Evolutionary conservation across 2,113 vertebrate species (phyloP).

Genomic region (Anarhynchus alexandrinus): DNA sequence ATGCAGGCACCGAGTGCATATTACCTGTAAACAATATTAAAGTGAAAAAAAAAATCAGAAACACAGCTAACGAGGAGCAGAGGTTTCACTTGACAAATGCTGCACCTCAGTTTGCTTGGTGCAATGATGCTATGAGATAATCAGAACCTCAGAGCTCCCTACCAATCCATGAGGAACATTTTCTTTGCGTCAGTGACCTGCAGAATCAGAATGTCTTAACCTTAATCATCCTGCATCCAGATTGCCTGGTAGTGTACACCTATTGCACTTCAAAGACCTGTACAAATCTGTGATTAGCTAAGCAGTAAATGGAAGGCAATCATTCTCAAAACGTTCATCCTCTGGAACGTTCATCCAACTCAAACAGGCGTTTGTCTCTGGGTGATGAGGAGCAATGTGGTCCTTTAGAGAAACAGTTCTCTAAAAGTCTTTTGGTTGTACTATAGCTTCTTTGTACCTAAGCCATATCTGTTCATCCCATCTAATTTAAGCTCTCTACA

Average conservation of each 20-base stretch:
- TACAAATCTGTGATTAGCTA: neutral
- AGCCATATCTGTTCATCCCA: neutral
- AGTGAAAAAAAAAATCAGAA: neutral
- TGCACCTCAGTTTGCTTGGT: neutral
- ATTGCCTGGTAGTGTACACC: neutral
- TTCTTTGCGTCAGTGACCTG: neutral
- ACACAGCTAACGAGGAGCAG: neutral
- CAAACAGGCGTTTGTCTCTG: neutral
- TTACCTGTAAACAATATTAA: neutral
- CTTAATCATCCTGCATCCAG: neutral
- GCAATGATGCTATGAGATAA: neutral
- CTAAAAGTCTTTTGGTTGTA: neutral
- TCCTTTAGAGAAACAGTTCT: neutral
- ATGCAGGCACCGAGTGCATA: neutral
- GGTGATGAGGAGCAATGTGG: neutral
- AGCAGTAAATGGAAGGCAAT: neutral
- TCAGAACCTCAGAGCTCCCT: neutral
- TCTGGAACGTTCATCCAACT: neutral
- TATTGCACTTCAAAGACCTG: neutral
- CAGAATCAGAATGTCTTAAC: neutral
- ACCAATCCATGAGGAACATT: neutral
- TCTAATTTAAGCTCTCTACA: neutral
- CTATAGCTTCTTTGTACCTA: neutral
- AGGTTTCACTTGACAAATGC: neutral
- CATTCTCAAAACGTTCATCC: neutral